Evolutionary conservation across 1,140 invertebrate species (phyloP).

Genomic region (Hydropsyche tenuis): DNA sequence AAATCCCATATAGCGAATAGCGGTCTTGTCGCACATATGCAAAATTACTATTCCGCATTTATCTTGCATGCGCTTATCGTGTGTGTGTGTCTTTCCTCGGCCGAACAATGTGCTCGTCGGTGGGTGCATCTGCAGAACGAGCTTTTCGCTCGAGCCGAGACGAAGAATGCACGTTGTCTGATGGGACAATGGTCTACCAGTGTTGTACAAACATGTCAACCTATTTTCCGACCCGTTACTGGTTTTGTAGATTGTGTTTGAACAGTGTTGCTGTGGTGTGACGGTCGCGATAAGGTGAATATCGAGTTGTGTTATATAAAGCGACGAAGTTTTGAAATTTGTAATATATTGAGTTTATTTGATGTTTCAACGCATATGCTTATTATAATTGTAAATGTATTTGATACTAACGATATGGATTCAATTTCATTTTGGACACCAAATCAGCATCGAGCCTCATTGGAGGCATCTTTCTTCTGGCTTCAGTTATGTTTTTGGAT

Average conservation of each 20-base stretch:
- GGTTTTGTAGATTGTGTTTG: background rate
- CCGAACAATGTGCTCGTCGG: background rate
- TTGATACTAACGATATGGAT: background rate
- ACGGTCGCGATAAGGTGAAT: no score
- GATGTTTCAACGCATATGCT: no score
- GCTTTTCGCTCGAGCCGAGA: background rate
- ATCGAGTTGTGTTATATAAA: no score
- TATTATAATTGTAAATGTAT: no score
- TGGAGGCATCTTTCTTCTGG: no score
- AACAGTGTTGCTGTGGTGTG: no score
- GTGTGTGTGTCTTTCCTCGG: background rate
- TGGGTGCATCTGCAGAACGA: background rate
- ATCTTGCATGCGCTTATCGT: background rate
- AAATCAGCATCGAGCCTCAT: background rate
- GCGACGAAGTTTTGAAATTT: no score
- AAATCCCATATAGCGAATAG: no score
- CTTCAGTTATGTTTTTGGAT: no score
- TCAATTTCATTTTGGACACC: background rate
- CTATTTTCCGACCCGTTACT: background rate
- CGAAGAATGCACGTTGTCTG: background rate
- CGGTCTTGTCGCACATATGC: background rate
- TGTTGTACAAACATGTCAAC: background rate
- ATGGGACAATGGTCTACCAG: background rate
- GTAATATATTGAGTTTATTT: no score
- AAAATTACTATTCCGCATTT: background rate